Percentiles rank a stretch among this genome's conserved stretches.
phyloP scores from a whole-genome alignment of 2,888 invertebrate genomes.

The Pyrrhia umbra region DNA sequence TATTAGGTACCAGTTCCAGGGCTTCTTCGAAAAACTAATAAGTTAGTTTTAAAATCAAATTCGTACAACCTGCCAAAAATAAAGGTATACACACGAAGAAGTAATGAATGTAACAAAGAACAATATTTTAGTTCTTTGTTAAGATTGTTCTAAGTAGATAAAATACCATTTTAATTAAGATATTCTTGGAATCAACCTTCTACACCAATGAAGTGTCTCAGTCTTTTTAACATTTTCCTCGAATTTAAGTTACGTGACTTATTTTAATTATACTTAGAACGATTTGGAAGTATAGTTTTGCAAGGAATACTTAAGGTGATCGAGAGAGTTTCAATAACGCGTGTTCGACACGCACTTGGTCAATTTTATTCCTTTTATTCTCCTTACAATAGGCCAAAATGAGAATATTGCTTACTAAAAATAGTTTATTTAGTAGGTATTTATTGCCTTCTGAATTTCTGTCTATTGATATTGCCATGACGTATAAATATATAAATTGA shows the following conservation, averaged over 20 bases:
- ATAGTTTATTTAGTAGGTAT: constrained; percentile 13
- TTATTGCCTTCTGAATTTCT: not conserved
- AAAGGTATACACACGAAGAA: not conserved
- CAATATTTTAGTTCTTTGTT: not conserved
- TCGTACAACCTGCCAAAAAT: too few species aligned
- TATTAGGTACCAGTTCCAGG: too few species aligned
- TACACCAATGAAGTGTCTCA: not conserved
- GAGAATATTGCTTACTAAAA: constrained; percentile 23
- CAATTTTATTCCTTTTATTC: constrained; percentile 50
- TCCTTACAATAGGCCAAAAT: constrained; percentile 48
- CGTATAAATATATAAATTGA: too few species aligned
- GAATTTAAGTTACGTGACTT: constrained; percentile 33
- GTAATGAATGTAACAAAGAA: not conserved
- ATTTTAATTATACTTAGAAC: constrained; percentile 28
- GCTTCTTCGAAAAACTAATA: too few species aligned
- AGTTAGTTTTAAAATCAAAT: too few species aligned
- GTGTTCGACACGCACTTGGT: constrained; percentile 53
- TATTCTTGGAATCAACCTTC: not conserved
- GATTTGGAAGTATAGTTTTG: constrained; percentile 38
- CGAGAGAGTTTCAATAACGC: constrained; percentile 51
- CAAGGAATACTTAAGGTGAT: constrained; percentile 34
- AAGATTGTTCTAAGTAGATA: not conserved
- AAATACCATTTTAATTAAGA: not conserved
- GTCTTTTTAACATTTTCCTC: constrained; percentile 2
- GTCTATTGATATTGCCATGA: not conserved